Conservation (phyloP, 2,888 invertebrate genomes). For the Ellobium chinense region DNA sequence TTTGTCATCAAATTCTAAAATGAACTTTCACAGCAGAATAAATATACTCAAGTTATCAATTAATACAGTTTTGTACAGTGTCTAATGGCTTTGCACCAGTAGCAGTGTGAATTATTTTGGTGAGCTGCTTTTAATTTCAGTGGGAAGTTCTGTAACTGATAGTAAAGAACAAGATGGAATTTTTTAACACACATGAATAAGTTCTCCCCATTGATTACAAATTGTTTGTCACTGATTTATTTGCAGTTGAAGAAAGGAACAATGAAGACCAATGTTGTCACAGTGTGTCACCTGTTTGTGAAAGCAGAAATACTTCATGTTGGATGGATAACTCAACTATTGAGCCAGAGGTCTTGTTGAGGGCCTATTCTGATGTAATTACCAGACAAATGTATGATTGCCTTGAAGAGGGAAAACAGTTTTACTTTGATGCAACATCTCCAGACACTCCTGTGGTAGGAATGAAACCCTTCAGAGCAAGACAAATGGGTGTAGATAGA, state of each 20-base stretch:
- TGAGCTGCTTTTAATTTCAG: no score
- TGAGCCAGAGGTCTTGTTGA: constrained; percentile 10
- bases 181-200: no score
- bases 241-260: not conserved
- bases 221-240: no score
- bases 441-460: constrained; percentile 54
- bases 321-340: not conserved
- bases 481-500: not conserved
- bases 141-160: no score
- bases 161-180: no score
- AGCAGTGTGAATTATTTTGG: no score
- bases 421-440: constrained; percentile 68
- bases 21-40: no score
- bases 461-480: not conserved
- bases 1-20: no score
- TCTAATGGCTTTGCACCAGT: no score
- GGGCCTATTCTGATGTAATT: constrained; percentile 43
- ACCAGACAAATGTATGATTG: constrained; percentile 50
- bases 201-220: no score
- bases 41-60: no score
- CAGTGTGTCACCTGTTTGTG: not conserved
- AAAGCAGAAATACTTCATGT: not conserved
- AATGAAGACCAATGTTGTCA: not conserved
- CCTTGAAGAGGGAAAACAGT: constrained; percentile 48
- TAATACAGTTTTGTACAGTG: no score